Conservation (phyloP, 2,888 invertebrate species). For the Trachelus tabidus region DNA sequence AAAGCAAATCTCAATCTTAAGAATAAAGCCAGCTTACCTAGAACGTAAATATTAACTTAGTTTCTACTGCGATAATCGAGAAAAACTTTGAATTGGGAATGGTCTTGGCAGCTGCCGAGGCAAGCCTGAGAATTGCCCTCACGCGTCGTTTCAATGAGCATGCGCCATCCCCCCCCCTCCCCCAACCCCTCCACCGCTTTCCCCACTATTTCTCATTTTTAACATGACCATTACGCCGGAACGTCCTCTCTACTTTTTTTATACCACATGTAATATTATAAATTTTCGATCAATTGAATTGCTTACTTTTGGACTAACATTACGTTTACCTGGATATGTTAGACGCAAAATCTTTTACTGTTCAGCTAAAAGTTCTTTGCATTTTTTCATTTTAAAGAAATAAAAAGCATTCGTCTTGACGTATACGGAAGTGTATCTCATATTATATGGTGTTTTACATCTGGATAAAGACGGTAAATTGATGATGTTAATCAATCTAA, state of each 20-base stretch:
- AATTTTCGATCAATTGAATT: neutral
- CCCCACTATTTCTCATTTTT: neutral
- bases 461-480: neutral
- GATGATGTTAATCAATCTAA: neutral
- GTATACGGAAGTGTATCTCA: no score
- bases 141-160: neutral
- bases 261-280: neutral
- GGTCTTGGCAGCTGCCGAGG: slow-evolving; percentile 6
- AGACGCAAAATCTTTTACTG: neutral
- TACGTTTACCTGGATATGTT: neutral
- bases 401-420: neutral
- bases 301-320: neutral
- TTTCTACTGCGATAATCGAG: slow-evolving; percentile 10
- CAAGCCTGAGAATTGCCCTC: neutral
- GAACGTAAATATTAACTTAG: slow-evolving; percentile 4
- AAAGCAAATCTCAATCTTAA: neutral
- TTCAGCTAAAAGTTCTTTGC: neutral
- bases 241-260: neutral
- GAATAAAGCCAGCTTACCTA: neutral
- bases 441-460: neutral
- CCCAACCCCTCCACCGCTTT: no score
- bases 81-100: slow-evolving; percentile 14
- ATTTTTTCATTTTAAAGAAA: neutral
- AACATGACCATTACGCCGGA: neutral
- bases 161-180: neutral